phyloP scores from a whole-genome alignment of 2,113 vertebrate species.

The Castor canadensis region DNA sequence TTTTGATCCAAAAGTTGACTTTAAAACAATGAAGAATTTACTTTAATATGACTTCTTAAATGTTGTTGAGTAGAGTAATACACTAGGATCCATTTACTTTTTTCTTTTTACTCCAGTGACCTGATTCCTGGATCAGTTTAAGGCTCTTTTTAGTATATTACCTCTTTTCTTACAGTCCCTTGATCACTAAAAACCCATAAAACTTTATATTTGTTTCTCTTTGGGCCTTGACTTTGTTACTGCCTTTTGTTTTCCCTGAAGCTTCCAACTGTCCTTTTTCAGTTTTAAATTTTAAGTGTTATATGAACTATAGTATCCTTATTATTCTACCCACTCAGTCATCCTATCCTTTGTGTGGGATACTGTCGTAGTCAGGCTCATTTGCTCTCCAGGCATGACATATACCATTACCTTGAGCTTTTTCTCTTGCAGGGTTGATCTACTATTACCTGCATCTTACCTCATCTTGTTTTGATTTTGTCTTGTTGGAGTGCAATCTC shows the following conservation, averaged over 20 bases:
- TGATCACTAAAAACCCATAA: not conserved
- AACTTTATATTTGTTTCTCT: not conserved
- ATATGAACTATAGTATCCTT: not conserved
- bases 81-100: not conserved
- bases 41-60: not conserved
- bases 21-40: not conserved
- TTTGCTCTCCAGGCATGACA: not conserved
- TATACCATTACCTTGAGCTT: not conserved
- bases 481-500: not conserved
- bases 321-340: not conserved
- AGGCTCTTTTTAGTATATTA: not conserved
- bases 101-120: not conserved
- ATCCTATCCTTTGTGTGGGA: not conserved
- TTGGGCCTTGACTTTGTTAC: not conserved
- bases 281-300: not conserved
- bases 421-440: not conserved
- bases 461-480: not conserved
- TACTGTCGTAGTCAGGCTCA: not conserved
- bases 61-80: not conserved
- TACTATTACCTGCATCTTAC: not conserved
- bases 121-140: not conserved
- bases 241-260: slow-evolving; percentile 18
- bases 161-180: not conserved
- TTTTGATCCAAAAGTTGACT: slow-evolving; percentile 12
- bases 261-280: not conserved